Percentiles rank a stretch among this genome's conserved stretches.
phyloP scores from a whole-genome alignment of 1,140 invertebrate species.

The Lysiphlebus fabarum region DNA sequence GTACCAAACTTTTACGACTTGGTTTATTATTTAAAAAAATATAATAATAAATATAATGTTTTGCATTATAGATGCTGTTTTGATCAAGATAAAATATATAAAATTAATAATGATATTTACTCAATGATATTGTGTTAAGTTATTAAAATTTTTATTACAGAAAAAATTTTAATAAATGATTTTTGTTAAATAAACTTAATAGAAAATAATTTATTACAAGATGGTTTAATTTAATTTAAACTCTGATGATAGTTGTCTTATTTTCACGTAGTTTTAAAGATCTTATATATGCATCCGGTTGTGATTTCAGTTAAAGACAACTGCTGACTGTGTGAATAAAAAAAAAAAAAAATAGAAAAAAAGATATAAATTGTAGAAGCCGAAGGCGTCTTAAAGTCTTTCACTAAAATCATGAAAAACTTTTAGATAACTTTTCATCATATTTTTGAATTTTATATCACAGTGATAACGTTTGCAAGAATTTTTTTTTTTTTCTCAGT shows the following conservation, averaged over 20 bases:
- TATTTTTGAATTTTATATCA: too few species aligned
- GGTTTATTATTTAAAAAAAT: slow-evolving; percentile 21
- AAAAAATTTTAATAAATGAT: slow-evolving; percentile 6
- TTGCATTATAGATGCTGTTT: slow-evolving; percentile 19
- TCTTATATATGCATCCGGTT: slow-evolving; percentile 20
- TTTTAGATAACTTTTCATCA: too few species aligned
- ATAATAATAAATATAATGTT: slow-evolving; percentile 12
- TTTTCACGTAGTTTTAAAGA: slow-evolving; percentile 19
- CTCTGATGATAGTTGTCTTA: slow-evolving; percentile 17
- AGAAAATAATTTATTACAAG: slow-evolving; percentile 28
- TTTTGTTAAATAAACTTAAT: slow-evolving; percentile 11
- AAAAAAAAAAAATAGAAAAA: too few species aligned
- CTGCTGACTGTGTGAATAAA: too few species aligned
- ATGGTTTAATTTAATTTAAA: slow-evolving; percentile 35
- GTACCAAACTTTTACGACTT: slow-evolving; percentile 17
- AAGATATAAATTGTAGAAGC: too few species aligned
- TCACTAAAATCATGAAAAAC: too few species aligned
- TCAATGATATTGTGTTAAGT: too few species aligned
- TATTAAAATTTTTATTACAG: too few species aligned
- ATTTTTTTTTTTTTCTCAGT: too few species aligned
- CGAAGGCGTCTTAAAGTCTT: too few species aligned
- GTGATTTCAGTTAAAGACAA: slow-evolving; percentile 13
- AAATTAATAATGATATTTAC: too few species aligned
- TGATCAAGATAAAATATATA: not conserved
- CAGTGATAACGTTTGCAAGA: too few species aligned